These are phyloP conservation scores for Helicoverpa zea DNA, from an alignment of 1,140 invertebrate genomes.

Conservation along the genomic window DNA sequence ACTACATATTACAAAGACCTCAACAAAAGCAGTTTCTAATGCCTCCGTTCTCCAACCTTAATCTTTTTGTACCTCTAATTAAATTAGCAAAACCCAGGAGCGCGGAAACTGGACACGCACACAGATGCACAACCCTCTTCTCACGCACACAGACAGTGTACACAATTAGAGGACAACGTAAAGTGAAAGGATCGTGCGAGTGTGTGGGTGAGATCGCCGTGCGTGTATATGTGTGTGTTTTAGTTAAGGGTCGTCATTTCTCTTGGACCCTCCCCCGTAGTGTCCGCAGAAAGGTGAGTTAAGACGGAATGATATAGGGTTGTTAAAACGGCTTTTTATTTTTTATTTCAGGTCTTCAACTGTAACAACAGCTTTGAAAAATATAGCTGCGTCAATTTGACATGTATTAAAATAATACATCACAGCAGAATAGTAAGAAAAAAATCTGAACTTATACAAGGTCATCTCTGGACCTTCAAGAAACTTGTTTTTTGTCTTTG, in stretches of 20 bases:
- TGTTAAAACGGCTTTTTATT: constrained; percentile 45
- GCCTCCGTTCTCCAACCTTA: constrained; percentile 80
- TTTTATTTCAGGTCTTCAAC: background rate
- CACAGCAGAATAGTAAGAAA: no score
- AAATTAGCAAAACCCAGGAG: constrained; percentile 86
- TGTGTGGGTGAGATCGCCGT: constrained; percentile 73
- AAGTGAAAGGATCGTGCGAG: constrained; percentile 51
- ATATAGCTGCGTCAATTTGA: no score
- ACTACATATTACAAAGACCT: constrained; percentile 53
- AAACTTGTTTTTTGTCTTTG: no score
- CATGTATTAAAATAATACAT: no score
- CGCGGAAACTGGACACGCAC: constrained; percentile 84
- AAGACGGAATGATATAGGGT: constrained; percentile 74
- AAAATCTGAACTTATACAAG: no score
- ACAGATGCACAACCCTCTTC: constrained; percentile 61
- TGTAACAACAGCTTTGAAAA: no score
- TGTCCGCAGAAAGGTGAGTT: constrained; percentile 86
- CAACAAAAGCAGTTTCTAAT: constrained; percentile 80
- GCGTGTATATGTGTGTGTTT: constrained; percentile 83
- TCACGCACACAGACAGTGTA: constrained; percentile 60
- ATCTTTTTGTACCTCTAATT: constrained; percentile 87
- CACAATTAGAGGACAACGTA: constrained; percentile 59
- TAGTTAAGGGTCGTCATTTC: constrained; percentile 87
- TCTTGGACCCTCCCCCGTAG: constrained; percentile 86
- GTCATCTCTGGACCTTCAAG: no score